phyloP scores from a whole-genome alignment of 2,797 vertebrate genomes.

The Jordanella pulchra region DNA sequence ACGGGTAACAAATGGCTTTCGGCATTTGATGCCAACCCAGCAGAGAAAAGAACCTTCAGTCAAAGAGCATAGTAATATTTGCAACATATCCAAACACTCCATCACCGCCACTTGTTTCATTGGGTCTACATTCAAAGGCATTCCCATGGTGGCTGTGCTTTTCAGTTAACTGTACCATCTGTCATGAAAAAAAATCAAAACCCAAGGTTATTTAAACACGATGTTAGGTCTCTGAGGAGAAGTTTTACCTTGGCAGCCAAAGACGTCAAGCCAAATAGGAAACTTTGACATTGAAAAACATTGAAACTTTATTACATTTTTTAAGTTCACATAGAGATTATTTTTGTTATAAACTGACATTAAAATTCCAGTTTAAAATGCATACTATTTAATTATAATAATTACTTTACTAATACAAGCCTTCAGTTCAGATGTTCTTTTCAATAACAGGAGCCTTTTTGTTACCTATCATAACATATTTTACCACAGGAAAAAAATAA shows the following conservation, averaged over 20 bases:
- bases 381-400: background rate
- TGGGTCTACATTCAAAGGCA: conserved; percentile 72
- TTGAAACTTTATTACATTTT: conserved; percentile 46
- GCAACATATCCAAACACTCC: conserved; percentile 55
- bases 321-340: conserved; percentile 9
- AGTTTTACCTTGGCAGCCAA: conserved; percentile 33
- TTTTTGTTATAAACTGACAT: conserved; percentile 7
- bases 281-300: conserved; percentile 12
- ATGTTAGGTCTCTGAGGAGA: conserved; percentile 32
- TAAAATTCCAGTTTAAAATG: background rate
- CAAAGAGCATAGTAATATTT: conserved; percentile 61
- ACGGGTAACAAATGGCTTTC: conserved; percentile 48
- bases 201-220: conserved; percentile 75
- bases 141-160: conserved; percentile 66
- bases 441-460: conserved; percentile 31
- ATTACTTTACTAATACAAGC: conserved; percentile 19
- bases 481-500: conserved; percentile 13
- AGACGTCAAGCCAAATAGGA: conserved; percentile 29
- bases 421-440: conserved; percentile 38
- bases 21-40: conserved; percentile 38
- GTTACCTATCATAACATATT: conserved; percentile 16
- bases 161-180: conserved; percentile 79
- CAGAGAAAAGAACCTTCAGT: conserved; percentile 58
- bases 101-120: conserved; percentile 69
- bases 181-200: conserved; percentile 46